phyloP scores from a whole-genome alignment of 2,113 vertebrate genomes.

The Sceloporus tristichus region DNA sequence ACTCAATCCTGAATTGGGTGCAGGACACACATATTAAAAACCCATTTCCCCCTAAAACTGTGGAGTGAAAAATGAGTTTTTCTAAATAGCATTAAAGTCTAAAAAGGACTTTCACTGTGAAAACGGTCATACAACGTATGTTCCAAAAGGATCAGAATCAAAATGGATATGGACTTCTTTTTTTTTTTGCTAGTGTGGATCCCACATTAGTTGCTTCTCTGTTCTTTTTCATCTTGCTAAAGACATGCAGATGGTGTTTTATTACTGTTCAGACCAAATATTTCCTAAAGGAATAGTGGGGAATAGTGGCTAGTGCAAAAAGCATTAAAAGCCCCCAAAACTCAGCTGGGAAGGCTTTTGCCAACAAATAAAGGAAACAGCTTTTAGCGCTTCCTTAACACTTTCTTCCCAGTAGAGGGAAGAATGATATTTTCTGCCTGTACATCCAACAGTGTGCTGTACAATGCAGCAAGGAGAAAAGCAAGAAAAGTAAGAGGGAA shows the following conservation, averaged over 20 bases:
- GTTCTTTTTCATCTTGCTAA: neutral
- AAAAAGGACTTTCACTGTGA: too few species aligned
- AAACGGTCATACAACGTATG: too few species aligned
- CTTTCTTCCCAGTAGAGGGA: neutral
- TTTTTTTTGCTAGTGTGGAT: too few species aligned
- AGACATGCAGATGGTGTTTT: neutral
- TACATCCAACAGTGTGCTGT: neutral
- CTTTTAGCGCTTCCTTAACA: conserved; percentile 3
- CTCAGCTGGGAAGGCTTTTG: neutral
- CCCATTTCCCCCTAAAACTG: too few species aligned
- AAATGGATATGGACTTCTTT: too few species aligned
- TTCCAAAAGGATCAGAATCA: too few species aligned
- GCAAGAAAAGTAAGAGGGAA: neutral
- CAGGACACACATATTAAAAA: too few species aligned
- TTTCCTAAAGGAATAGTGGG: neutral
- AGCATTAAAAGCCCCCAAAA: neutral
- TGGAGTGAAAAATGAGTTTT: too few species aligned
- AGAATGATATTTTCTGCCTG: neutral
- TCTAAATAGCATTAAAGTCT: too few species aligned
- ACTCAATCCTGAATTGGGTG: too few species aligned
- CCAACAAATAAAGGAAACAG: conserved; percentile 1
- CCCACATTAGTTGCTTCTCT: too few species aligned
- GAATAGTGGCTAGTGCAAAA: neutral
- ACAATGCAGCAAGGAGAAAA: neutral
- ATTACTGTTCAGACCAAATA: neutral